phyloP scores from a whole-genome alignment of 2,797 vertebrate species.

The Megalops cyprinoides region DNA sequence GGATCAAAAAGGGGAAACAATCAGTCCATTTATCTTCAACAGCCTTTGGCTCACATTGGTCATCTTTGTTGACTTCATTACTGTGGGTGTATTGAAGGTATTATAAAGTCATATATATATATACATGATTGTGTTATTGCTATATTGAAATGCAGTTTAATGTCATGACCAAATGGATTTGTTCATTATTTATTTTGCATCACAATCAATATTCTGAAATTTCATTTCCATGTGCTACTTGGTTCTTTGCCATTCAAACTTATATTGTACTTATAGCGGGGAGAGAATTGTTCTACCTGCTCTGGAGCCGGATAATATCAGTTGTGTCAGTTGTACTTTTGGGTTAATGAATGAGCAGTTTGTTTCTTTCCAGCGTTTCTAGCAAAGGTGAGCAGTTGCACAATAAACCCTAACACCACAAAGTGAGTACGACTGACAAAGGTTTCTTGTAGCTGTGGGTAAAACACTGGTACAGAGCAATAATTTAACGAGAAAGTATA shows the following conservation, averaged over 20 bases:
- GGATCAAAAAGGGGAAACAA: slow-evolving; percentile 12
- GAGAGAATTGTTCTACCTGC: background rate
- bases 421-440: background rate
- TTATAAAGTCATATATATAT: background rate
- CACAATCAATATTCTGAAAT: background rate
- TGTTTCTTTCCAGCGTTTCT: slow-evolving; percentile 1
- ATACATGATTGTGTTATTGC: background rate
- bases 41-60: too few species aligned
- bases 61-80: background rate
- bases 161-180: slow-evolving; percentile 46
- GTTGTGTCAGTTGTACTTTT: slow-evolving; percentile 35
- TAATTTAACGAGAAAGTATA: slow-evolving; percentile 31
- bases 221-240: slow-evolving; percentile 17
- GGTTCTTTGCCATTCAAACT: background rate
- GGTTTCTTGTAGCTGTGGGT: background rate
- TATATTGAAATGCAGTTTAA: slow-evolving; percentile 35
- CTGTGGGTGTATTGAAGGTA: background rate
- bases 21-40: too few species aligned
- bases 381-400: background rate
- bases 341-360: slow-evolving; percentile 37
- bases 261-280: background rate
- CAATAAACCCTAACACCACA: background rate
- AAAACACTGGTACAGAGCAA: slow-evolving; percentile 46
- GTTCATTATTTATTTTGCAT: slow-evolving; percentile 40
- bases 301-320: slow-evolving; percentile 9